Evolutionary conservation across 2,797 vertebrate species (phyloP).

Genomic region (Gadopsis bispinosus): DNA sequence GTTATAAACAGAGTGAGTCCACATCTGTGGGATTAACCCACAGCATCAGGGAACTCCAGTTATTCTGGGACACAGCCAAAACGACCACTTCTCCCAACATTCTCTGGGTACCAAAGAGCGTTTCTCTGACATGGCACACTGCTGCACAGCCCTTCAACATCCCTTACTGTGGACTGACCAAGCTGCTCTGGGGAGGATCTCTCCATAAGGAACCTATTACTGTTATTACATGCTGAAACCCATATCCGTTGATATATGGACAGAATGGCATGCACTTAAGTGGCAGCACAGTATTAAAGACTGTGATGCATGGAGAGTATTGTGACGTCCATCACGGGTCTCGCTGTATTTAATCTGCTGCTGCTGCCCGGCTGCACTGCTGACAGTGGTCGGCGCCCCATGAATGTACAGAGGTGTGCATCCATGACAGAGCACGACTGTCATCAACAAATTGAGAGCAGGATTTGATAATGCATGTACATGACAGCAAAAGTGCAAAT

Average conservation of each 20-base stretch:
- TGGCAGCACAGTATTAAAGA: constrained; percentile 58
- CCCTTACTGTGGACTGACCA: constrained; percentile 17
- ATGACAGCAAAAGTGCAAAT: not conserved
- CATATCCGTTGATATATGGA: constrained; percentile 55
- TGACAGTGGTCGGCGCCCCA: constrained; percentile 26
- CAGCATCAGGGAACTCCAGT: constrained; percentile 23
- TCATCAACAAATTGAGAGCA: constrained; percentile 38
- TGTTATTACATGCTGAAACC: constrained; percentile 75
- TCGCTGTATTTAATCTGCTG: constrained; percentile 52
- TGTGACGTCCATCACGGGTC: constrained; percentile 60
- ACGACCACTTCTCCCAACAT: not conserved
- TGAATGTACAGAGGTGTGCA: constrained; percentile 11
- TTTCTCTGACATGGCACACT: constrained; percentile 35
- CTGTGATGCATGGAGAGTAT: constrained; percentile 66
- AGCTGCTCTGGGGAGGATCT: constrained; percentile 34
- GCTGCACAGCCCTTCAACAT: constrained; percentile 16
- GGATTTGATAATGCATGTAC: constrained; percentile 13
- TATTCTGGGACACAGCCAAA: constrained; percentile 27
- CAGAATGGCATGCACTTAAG: constrained; percentile 44
- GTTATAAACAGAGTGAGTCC: constrained; percentile 29
- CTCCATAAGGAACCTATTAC: constrained; percentile 69
- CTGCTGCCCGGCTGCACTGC: constrained; percentile 29
- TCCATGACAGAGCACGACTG: constrained; percentile 21
- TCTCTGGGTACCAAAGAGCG: constrained; percentile 29
- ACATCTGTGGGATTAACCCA: constrained; percentile 42